Conservation (phyloP, 2,888 invertebrate species). For the Plebejus melissa region DNA sequence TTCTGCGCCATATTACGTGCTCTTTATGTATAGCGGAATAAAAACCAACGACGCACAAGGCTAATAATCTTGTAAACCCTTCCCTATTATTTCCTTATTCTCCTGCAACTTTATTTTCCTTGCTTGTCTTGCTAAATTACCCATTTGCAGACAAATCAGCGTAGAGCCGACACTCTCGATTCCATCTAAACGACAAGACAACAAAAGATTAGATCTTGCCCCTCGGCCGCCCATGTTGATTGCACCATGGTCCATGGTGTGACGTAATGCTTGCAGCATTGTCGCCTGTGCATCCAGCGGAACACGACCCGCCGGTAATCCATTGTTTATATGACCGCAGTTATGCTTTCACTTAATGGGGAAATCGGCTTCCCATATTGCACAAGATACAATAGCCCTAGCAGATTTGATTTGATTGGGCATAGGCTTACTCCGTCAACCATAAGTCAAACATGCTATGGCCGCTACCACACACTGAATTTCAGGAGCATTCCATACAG, state of each 20-base stretch:
- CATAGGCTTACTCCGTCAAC: too few relatives aligned
- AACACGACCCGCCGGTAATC: not conserved
- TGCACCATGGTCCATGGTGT: not conserved
- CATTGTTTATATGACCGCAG: constrained; percentile 1
- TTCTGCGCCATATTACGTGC: too few relatives aligned
- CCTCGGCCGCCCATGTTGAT: not conserved
- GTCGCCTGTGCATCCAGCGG: constrained; percentile 8
- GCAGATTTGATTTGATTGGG: not conserved
- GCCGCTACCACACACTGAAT: too few relatives aligned
- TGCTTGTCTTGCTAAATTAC: not conserved
- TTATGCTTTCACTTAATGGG: constrained; percentile 13
- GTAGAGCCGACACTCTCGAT: not conserved
- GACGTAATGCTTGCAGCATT: constrained; percentile 1
- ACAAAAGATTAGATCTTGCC: not conserved
- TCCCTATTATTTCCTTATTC: too few relatives aligned
- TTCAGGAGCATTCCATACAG: too few relatives aligned
- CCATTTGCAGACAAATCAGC: not conserved
- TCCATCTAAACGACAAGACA: not conserved
- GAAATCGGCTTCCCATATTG: constrained; percentile 14
- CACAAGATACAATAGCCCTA: not conserved
- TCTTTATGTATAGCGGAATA: too few relatives aligned
- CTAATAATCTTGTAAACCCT: too few relatives aligned
- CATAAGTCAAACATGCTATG: too few relatives aligned
- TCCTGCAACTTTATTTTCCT: too few relatives aligned
- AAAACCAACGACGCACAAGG: too few relatives aligned